These are phyloP conservation scores for Gadus macrocephalus DNA, from an alignment of 2,113 vertebrate genomes.

Conservation along the genomic window DNA sequence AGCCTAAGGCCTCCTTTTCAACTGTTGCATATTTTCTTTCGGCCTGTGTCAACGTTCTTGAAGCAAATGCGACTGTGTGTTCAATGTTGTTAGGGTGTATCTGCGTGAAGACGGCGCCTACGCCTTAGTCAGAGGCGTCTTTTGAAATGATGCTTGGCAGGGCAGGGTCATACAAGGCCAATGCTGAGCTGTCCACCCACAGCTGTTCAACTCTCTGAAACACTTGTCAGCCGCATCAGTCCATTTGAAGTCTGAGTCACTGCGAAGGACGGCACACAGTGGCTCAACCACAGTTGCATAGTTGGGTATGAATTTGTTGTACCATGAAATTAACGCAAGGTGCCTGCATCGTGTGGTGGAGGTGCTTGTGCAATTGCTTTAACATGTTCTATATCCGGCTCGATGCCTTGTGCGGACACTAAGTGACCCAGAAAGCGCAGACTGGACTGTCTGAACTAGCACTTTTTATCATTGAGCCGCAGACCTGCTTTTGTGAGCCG, in stretches of 20 bases:
- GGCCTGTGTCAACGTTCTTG: not conserved
- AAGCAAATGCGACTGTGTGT: not conserved
- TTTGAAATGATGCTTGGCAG: no score
- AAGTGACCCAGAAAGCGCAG: no score
- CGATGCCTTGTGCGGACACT: no score
- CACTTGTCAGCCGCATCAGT: not conserved
- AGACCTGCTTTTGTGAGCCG: no score
- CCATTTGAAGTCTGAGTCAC: constrained; percentile 7
- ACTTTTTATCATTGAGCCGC: no score
- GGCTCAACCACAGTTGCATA: not conserved
- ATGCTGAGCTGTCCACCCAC: no score
- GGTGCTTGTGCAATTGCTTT: not conserved
- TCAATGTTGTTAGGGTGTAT: not conserved
- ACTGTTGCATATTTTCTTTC: not conserved
- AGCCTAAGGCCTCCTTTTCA: not conserved
- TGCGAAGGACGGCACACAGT: not conserved
- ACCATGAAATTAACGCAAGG: constrained; percentile 11
- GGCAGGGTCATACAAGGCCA: no score
- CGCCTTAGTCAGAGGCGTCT: no score
- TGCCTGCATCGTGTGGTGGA: not conserved
- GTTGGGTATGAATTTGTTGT: no score
- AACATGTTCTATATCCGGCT: no score
- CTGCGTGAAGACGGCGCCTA: not conserved
- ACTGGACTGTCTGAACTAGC: no score
- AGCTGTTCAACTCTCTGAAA: not conserved